Evolutionary conservation across 2,113 vertebrate species (phyloP).

Genomic region (Sterna hirundo): DNA sequence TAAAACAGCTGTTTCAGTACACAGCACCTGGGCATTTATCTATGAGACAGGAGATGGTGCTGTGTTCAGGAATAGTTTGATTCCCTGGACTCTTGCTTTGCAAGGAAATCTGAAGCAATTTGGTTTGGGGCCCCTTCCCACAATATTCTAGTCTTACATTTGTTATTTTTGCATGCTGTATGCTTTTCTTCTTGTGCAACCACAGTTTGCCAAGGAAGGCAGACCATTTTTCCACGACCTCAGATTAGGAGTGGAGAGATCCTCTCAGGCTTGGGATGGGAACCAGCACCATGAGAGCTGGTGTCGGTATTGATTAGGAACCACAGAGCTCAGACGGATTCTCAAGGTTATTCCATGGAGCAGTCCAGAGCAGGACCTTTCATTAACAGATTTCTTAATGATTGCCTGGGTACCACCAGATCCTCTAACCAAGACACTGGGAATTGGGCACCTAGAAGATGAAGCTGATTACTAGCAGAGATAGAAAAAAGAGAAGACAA

Average conservation of each 20-base stretch:
- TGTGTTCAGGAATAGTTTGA: neutral
- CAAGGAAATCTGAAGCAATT: slow-evolving; percentile 6
- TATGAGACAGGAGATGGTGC: neutral
- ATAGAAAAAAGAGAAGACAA: neutral
- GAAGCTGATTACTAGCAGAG: neutral
- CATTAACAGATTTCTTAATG: neutral
- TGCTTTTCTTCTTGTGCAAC: neutral
- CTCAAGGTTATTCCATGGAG: neutral
- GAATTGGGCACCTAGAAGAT: neutral
- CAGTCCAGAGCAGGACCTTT: neutral
- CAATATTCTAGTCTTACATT: neutral
- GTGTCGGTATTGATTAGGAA: fast-evolving
- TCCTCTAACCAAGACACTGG: neutral
- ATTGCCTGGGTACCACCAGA: neutral
- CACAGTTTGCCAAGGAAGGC: neutral
- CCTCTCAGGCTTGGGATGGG: neutral
- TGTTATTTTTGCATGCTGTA: neutral
- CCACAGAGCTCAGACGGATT: neutral
- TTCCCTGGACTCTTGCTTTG: neutral
- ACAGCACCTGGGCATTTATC: neutral
- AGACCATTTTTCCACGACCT: neutral
- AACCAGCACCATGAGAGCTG: neutral
- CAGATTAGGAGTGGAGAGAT: neutral
- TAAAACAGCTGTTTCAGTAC: neutral
- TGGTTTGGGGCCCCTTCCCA: neutral